A percentile compares a stretch with the other conserved stretches of the same genome.
Conservation (phyloP, 2,797 vertebrate genomes). For the Gymnodraco acuticeps region DNA sequence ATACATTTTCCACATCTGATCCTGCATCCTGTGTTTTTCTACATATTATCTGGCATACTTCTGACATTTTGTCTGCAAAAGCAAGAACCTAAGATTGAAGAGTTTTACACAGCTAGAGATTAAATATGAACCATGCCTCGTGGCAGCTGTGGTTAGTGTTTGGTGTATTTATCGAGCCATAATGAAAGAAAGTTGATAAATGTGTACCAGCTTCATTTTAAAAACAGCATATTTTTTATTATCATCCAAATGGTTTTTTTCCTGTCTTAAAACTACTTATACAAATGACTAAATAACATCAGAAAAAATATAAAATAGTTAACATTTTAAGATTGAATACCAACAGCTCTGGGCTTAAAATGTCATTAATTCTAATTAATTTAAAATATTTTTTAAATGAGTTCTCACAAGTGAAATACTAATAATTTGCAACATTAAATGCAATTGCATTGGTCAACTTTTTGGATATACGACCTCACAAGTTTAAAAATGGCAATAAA, state of each 20-base stretch:
- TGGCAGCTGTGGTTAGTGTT: not conserved
- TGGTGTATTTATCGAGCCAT: not conserved
- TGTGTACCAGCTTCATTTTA: not conserved
- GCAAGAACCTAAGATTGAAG: not conserved
- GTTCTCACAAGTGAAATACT: not conserved
- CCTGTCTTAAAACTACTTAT: too few relatives aligned
- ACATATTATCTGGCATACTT: not conserved
- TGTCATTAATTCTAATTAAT: too few relatives aligned
- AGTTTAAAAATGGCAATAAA: not conserved
- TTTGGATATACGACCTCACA: too few relatives aligned
- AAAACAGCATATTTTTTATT: too few relatives aligned
- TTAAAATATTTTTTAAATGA: too few relatives aligned
- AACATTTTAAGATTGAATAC: too few relatives aligned
- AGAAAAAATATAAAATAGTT: too few relatives aligned
- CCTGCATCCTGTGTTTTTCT: not conserved
- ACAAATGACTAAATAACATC: too few relatives aligned
- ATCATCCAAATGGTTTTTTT: too few relatives aligned
- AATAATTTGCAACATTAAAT: not conserved
- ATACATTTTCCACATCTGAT: slow-evolving; percentile 20
- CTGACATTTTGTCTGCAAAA: not conserved
- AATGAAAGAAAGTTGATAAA: not conserved
- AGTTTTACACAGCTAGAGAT: not conserved
- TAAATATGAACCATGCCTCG: not conserved
- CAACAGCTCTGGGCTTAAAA: too few relatives aligned
- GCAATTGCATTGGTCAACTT: not conserved